Conservation (phyloP, 2,797 vertebrate genomes). For the Centropyge bicolor region DNA sequence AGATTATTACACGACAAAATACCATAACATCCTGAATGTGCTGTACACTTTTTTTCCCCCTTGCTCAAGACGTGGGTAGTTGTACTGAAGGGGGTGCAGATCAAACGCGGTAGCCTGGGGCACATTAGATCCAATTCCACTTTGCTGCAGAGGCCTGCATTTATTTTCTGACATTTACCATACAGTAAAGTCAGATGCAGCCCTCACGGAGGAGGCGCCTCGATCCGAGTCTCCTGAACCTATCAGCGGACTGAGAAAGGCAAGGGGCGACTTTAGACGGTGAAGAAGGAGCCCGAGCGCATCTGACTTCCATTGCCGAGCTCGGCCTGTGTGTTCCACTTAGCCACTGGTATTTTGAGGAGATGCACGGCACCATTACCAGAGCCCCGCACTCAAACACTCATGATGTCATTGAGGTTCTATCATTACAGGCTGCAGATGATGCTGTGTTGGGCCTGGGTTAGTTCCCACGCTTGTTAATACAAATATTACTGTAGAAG, state of each 20-base stretch:
- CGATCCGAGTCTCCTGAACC: constrained; percentile 63
- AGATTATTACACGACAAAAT: constrained; percentile 78
- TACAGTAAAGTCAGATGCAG: constrained; percentile 69
- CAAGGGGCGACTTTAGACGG: constrained; percentile 36
- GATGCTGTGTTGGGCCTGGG: constrained; percentile 53
- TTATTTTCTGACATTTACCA: constrained; percentile 84
- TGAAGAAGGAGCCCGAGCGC: constrained; percentile 60
- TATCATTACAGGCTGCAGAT: constrained; percentile 80
- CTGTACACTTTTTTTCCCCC: constrained; percentile 38
- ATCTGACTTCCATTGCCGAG: constrained; percentile 85
- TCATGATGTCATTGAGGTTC: constrained; percentile 84
- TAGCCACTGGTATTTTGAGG: constrained; percentile 80
- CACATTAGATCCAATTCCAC: constrained; percentile 84
- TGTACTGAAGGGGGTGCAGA: constrained; percentile 71
- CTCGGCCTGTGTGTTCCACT: constrained; percentile 82
- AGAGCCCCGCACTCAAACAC: constrained; percentile 68
- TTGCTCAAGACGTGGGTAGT: constrained; percentile 57
- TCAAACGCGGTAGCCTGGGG: constrained; percentile 82
- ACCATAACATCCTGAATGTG: constrained; percentile 79
- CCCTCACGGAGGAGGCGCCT: constrained; percentile 72
- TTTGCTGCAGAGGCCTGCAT: constrained; percentile 79
- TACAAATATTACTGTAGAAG: constrained; percentile 55
- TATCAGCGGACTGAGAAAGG: constrained; percentile 59
- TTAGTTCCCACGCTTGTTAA: constrained; percentile 78
- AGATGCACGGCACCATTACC: constrained; percentile 68